Conservation (phyloP, 2,797 vertebrate genomes). For the Anisognathus igniventris region DNA sequence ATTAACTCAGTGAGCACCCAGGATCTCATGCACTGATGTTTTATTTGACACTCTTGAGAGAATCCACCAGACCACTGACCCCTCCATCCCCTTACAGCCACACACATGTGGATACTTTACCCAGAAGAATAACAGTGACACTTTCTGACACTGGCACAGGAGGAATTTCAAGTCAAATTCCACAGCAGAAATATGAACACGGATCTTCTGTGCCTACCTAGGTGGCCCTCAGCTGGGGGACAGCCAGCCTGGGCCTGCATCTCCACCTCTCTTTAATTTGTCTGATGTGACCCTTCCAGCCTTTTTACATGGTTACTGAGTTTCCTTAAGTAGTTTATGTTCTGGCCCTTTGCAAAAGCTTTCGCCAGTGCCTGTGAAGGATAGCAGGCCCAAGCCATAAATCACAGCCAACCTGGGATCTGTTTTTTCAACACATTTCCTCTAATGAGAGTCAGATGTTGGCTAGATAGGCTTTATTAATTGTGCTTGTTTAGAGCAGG, state of each 20-base stretch:
- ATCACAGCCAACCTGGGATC: conserved; percentile 63
- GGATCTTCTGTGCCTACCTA: not conserved
- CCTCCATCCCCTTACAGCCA: not conserved
- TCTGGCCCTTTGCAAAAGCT: conserved; percentile 60
- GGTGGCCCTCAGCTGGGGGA: conserved; percentile 30
- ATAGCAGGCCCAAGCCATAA: conserved; percentile 56
- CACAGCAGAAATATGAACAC: not conserved
- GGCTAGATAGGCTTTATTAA: conserved; percentile 56
- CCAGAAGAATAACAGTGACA: not conserved
- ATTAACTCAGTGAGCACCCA: not conserved
- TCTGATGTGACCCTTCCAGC: conserved; percentile 48
- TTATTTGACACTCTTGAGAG: not conserved
- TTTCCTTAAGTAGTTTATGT: conserved; percentile 63
- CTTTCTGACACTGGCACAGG: not conserved
- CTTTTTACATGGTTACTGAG: conserved; percentile 45
- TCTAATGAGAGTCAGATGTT: conserved; percentile 63
- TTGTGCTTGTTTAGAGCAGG: conserved; percentile 43
- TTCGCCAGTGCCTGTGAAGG: conserved; percentile 44
- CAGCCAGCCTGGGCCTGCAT: not conserved
- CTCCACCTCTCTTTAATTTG: conserved; percentile 36
- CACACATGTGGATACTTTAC: not conserved
- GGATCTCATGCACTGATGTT: not conserved
- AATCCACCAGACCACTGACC: not conserved
- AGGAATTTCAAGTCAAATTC: not conserved
- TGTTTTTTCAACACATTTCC: conserved; percentile 59